Percentiles rank a stretch among this genome's conserved stretches.
phyloP scores from a whole-genome alignment of 2,888 invertebrate species.

The Cistogaster globosa region DNA sequence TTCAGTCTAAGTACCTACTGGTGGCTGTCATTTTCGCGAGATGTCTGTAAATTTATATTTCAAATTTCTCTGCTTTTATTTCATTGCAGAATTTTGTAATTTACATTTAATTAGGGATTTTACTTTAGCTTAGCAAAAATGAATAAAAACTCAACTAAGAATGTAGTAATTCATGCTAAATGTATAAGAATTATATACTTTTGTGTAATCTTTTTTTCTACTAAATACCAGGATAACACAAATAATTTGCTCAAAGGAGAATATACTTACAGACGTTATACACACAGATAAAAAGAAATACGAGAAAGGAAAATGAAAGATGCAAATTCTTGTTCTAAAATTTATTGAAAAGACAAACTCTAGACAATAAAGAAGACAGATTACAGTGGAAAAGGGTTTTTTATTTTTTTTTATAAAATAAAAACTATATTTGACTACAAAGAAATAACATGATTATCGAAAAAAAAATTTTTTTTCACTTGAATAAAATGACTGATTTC shows the following conservation, averaged over 20 bases:
- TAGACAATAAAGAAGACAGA: not conserved
- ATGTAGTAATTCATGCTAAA: conserved; percentile 64
- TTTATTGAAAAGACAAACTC: conserved; percentile 15
- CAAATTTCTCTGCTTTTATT: conserved; percentile 14
- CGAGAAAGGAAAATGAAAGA: not conserved
- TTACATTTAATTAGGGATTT: conserved; percentile 73
- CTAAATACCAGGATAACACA: conserved; percentile 56
- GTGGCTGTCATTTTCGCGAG: not conserved
- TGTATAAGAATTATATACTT: conserved; percentile 43
- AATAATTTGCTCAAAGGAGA: conserved; percentile 38
- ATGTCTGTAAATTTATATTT: not conserved
- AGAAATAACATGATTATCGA: too few relatives aligned
- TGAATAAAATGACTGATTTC: too few relatives aligned
- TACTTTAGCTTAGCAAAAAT: conserved; percentile 27
- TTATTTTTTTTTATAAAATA: not conserved
- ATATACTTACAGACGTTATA: conserved; percentile 40
- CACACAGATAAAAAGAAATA: conserved; percentile 16
- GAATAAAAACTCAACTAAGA: not conserved
- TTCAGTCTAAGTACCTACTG: not conserved
- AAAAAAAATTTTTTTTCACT: too few relatives aligned
- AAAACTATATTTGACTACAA: too few relatives aligned
- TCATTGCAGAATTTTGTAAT: conserved; percentile 67
- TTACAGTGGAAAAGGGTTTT: conserved; percentile 9
- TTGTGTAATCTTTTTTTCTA: conserved; percentile 4
- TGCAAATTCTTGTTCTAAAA: conserved; percentile 1